phyloP scores from a whole-genome alignment of 2,113 vertebrate genomes.

The Bagarius yarrelli region DNA sequence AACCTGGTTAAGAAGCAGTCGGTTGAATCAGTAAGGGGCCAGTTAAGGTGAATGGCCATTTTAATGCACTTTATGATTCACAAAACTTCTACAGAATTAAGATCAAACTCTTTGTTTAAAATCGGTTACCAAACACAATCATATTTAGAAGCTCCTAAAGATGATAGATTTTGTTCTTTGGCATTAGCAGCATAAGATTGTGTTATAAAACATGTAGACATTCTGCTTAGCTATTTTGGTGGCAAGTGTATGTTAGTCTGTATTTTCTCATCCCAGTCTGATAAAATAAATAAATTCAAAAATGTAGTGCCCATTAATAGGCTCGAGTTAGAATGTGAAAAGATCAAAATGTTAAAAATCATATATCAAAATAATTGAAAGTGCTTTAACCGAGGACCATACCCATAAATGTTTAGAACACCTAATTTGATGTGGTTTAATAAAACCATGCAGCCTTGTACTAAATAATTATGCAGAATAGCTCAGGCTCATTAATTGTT shows the following conservation, averaged over 20 bases:
- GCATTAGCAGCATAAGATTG: slow-evolving; percentile 20
- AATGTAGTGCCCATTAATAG: not conserved
- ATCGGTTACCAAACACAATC: not conserved
- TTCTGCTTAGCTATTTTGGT: slow-evolving; percentile 1
- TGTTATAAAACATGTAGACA: slow-evolving; percentile 21
- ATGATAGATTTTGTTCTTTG: not conserved
- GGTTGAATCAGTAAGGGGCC: slow-evolving; percentile 3
- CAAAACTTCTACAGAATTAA: slow-evolving; percentile 30
- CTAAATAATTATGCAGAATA: slow-evolving; percentile 21
- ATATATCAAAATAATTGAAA: slow-evolving; percentile 36
- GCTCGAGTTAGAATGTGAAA: slow-evolving; percentile 18
- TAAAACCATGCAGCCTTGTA: slow-evolving; percentile 23
- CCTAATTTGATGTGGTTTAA: slow-evolving; percentile 11
- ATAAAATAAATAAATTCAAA: not conserved
- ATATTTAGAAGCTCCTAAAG: slow-evolving; percentile 16
- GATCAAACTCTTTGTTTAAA: slow-evolving; percentile 17
- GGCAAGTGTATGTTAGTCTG: slow-evolving; percentile 11
- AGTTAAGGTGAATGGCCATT: slow-evolving; percentile 27
- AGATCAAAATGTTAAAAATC: slow-evolving; percentile 14
- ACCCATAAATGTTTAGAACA: slow-evolving; percentile 13
- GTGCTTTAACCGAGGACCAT: slow-evolving; percentile 26
- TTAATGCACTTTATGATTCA: slow-evolving; percentile 50
- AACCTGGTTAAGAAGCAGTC: slow-evolving; percentile 8
- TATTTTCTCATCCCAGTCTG: not conserved
- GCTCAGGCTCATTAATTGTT: slow-evolving; percentile 19